Evolutionary conservation across 2,888 invertebrate genomes (phyloP), one percentile per base, ranked within the genome.

Genomic region (Iphiclides podalirius): DNA sequence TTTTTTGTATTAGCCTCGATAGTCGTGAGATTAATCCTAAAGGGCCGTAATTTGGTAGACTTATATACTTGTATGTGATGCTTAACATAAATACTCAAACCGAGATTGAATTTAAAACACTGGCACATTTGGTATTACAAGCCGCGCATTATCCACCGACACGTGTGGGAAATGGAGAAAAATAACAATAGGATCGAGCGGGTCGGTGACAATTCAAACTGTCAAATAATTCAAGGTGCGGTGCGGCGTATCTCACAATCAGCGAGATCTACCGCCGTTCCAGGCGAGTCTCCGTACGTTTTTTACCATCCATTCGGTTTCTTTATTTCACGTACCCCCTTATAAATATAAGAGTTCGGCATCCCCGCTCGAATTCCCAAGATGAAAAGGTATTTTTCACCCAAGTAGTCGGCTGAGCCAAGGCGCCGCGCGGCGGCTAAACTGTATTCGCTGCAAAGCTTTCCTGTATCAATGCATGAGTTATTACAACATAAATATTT

Each of bases 271-370:
- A 87, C 75, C 74, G 71, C 75, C 72, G 64, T 56, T 59, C 68
- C 67, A 71, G 67, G 64, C 66, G 70, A 68, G 63, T 67, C 67
- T 66, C 61, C 56, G 55, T 66, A 61, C 63, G 61, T 64, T 61
- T 71, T 77, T 83, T 83, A 78, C 75, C 67, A 75, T 75, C 74
- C 72, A 72, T 79, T 79, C 74, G 67, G 77, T 79, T 85, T 82
- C 79, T 85, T 85, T 84, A 85, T 84, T 81, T 77, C 75, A 69
- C 70, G 69, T 75, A 79, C 71, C 75, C 68, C 75, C 79, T 75
- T 83, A 85, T 84, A 84, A 83, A 83, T 84, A 83, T 79, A 83
- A 77, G 79, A 81, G 79, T 82, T 83, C 73, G 80, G 79, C 75
- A 79, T 76, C 75, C 76, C 69, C 67, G 69, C 74, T 72, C 77